Percentiles rank a stretch among this genome's conserved stretches.
phyloP scores from a whole-genome alignment of 2,113 vertebrate species.

The Crotalus helleri region DNA sequence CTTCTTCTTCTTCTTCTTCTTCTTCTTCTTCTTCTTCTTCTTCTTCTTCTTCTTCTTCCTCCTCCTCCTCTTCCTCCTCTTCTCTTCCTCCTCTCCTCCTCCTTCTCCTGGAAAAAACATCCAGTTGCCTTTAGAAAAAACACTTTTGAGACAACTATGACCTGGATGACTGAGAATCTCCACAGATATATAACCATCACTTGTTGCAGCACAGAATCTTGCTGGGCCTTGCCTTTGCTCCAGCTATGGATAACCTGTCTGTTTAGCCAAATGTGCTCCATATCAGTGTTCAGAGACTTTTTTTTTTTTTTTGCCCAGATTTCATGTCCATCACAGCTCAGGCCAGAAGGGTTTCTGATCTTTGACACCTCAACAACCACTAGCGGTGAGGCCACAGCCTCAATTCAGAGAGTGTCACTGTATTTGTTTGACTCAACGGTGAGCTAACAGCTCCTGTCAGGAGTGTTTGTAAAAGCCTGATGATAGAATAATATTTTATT shows the following conservation, averaged over 20 bases:
- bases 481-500: slow-evolving; percentile 4
- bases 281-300: background rate
- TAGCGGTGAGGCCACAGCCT: background rate
- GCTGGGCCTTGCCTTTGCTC: background rate
- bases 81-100: too few species aligned
- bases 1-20: too few species aligned
- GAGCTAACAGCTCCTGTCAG: slow-evolving; percentile 7
- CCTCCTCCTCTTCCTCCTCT: too few species aligned
- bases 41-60: too few species aligned
- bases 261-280: background rate
- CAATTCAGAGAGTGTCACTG: background rate
- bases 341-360: fast-evolving
- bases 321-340: background rate
- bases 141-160: background rate
- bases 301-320: background rate
- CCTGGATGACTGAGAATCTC: background rate
- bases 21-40: too few species aligned
- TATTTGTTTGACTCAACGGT: slow-evolving; percentile 4
- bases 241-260: background rate
- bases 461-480: slow-evolving; percentile 7
- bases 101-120: background rate
- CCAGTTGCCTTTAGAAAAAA: background rate
- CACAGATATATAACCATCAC: background rate
- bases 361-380: background rate
- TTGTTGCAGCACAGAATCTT: background rate